Evolutionary conservation across 2,113 vertebrate genomes (phyloP).

Genomic region (Cephalopterus ornatus): DNA sequence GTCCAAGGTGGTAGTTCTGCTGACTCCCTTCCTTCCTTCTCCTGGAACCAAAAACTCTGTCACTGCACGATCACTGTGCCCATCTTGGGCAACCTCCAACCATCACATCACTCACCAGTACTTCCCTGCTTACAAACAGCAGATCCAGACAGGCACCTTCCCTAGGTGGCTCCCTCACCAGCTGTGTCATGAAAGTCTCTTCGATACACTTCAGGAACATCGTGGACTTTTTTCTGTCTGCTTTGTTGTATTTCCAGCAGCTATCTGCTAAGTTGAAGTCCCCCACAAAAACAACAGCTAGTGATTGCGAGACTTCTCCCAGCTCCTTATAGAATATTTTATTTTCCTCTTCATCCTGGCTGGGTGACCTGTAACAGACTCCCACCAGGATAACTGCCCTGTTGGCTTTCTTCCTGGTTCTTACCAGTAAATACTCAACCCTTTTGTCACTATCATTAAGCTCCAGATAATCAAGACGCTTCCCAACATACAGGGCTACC

Average conservation of each 20-base stretch:
- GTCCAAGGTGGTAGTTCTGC: neutral
- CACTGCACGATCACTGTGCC: neutral
- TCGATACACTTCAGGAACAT: neutral
- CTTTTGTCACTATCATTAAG: fast-evolving
- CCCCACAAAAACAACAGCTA: neutral
- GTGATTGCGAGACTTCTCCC: neutral
- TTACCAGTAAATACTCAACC: neutral
- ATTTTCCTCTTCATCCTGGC: neutral
- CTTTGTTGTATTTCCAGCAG: neutral
- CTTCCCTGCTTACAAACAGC: neutral
- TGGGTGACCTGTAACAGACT: neutral
- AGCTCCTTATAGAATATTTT: neutral
- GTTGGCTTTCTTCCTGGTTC: neutral
- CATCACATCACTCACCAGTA: neutral
- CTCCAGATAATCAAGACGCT: neutral
- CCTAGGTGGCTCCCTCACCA: neutral
- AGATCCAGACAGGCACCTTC: neutral
- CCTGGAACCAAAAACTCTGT: neutral
- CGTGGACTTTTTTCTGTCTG: neutral
- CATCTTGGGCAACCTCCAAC: neutral
- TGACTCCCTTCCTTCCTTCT: neutral
- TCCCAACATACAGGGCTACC: neutral
- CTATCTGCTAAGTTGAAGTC: neutral
- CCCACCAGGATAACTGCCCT: neutral
- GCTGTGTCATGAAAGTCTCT: fast-evolving